These are phyloP conservation scores for Buceros bicornis DNA, from an alignment of 2,797 vertebrate genomes.

Conservation along the genomic window DNA sequence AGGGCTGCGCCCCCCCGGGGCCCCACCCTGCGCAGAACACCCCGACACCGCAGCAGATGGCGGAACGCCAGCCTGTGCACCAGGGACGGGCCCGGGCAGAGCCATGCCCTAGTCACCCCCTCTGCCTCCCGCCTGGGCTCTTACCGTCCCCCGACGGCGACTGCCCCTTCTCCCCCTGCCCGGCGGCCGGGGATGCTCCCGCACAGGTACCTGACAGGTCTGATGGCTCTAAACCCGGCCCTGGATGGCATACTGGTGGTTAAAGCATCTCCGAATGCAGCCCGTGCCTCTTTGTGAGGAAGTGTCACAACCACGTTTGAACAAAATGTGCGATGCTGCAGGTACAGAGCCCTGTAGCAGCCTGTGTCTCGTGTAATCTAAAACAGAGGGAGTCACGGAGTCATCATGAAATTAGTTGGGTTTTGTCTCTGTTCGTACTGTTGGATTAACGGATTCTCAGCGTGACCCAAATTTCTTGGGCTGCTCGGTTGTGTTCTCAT, in stretches of 20 bases:
- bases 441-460: neutral
- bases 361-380: neutral
- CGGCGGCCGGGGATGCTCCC: neutral
- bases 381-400: neutral
- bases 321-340: neutral
- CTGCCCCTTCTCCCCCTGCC: neutral
- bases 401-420: neutral
- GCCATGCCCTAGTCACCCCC: neutral
- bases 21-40: neutral
- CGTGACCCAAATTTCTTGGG: constrained; percentile 6
- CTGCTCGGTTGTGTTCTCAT: neutral
- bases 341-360: neutral
- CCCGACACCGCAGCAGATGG: constrained; percentile 11
- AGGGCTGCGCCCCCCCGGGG: neutral
- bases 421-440: neutral
- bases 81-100: neutral
- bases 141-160: neutral
- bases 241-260: accelerated
- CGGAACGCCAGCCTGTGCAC: neutral
- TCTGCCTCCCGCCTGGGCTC: no score
- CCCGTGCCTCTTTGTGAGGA: neutral
- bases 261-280: neutral
- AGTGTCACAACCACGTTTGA: neutral
- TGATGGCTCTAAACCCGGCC: neutral
- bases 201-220: accelerated